phyloP scores from a whole-genome alignment of 1,140 invertebrate genomes.

The Calliopsis andreniformis region DNA sequence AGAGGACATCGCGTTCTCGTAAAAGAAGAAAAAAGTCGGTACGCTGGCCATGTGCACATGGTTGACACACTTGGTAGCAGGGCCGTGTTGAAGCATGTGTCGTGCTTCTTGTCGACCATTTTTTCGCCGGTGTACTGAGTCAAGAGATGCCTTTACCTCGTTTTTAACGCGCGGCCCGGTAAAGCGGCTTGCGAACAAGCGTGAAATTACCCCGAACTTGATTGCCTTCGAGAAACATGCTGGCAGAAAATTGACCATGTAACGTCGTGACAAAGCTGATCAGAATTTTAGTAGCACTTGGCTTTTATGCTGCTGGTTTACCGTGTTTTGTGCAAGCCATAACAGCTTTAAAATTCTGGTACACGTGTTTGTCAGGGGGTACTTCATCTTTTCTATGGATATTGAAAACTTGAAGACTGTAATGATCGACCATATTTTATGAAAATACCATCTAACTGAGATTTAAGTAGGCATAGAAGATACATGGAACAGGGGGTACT shows the following conservation, averaged over 20 bases:
- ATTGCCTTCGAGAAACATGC: slow-evolving; percentile 22
- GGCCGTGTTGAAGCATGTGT: slow-evolving; percentile 60
- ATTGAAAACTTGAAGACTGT: no score
- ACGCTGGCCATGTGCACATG: slow-evolving; percentile 68
- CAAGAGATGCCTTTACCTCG: slow-evolving; percentile 33
- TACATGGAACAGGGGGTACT: background rate
- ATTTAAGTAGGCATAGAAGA: background rate
- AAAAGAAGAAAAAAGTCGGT: slow-evolving; percentile 52
- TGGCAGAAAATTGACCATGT: slow-evolving; percentile 22
- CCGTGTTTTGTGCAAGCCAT: background rate
- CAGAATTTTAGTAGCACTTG: background rate
- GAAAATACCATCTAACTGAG: no score
- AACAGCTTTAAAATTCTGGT: no score
- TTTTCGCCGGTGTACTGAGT: slow-evolving; percentile 51
- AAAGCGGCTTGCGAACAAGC: slow-evolving; percentile 29
- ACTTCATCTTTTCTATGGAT: no score
- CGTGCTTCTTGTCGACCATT: slow-evolving; percentile 58
- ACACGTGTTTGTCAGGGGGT: no score
- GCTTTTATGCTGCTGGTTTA: no score
- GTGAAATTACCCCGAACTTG: slow-evolving; percentile 45
- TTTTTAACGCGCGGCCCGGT: slow-evolving; percentile 11
- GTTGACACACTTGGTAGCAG: slow-evolving; percentile 56
- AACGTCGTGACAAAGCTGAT: slow-evolving; percentile 24
- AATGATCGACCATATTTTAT: no score
- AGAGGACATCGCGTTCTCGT: slow-evolving; percentile 45